Conservation (phyloP, 30 jellyfish, hydroid and myxozoan species). For the Kudoa iwatai region DNA sequence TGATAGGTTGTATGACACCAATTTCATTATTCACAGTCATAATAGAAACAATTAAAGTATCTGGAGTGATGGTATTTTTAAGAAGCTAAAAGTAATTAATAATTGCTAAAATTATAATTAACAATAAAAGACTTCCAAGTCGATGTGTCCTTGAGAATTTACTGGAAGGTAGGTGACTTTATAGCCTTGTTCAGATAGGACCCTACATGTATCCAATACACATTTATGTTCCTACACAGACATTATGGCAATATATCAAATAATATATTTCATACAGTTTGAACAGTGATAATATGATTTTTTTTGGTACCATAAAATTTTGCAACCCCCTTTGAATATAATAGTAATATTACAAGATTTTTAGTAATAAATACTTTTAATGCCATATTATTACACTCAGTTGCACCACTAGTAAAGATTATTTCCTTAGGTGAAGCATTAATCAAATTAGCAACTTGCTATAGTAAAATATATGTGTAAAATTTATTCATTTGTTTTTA, state of each 20-base stretch:
- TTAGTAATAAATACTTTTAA: slow-evolving; percentile 41
- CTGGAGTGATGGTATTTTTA: slow-evolving; percentile 32
- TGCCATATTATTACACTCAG: slow-evolving; percentile 80
- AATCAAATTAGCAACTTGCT: slow-evolving; percentile 56
- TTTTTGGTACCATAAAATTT: slow-evolving; percentile 36
- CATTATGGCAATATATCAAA: background rate
- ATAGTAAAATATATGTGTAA: background rate
- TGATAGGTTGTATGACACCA: slow-evolving; percentile 70
- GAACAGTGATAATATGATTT: slow-evolving; percentile 73
- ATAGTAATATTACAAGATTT: too few species aligned
- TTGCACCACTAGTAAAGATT: slow-evolving; percentile 83
- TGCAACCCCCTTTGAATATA: slow-evolving; percentile 37
- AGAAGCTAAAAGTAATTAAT: slow-evolving; percentile 4
- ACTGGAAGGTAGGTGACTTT: slow-evolving; percentile 86
- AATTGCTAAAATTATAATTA: too few species aligned
- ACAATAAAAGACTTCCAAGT: slow-evolving; percentile 25
- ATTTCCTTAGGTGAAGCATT: slow-evolving; percentile 83
- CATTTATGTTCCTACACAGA: slow-evolving; percentile 94
- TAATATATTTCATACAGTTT: too few species aligned
- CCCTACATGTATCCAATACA: slow-evolving; percentile 76
- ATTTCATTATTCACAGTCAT: slow-evolving; percentile 86
- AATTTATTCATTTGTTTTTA: too few species aligned
- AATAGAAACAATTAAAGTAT: slow-evolving; percentile 40
- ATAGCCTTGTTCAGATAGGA: slow-evolving; percentile 54
- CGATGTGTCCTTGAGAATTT: slow-evolving; percentile 20